phyloP scores from a whole-genome alignment of 1,140 invertebrate species.

The Lepidurus packardi region DNA sequence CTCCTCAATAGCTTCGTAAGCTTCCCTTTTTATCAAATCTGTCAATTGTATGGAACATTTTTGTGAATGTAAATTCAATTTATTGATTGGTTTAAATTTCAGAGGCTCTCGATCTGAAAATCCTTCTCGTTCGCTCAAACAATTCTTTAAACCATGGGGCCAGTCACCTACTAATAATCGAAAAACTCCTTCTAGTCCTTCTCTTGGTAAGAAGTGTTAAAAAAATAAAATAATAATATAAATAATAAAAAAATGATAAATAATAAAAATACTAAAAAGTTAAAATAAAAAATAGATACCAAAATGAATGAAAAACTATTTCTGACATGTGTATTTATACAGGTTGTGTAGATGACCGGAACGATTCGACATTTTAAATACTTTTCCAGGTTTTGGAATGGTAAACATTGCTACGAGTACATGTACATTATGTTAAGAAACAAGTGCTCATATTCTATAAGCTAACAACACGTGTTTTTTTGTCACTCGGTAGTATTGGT shows the following conservation, averaged over 20 bases:
- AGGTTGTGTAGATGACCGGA: constrained; percentile 4
- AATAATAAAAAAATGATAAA: too few species aligned
- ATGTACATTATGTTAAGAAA: neutral
- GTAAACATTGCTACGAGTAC: neutral
- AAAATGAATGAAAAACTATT: neutral
- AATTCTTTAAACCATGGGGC: neutral
- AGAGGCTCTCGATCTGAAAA: neutral
- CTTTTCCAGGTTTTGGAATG: neutral
- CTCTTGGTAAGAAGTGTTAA: neutral
- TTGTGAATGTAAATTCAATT: neutral
- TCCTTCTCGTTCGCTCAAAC: constrained; percentile 9
- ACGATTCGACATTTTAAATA: constrained; percentile 16
- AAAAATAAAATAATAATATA: too few species aligned
- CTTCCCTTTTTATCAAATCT: neutral
- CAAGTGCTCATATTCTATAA: neutral
- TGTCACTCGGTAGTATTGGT: neutral
- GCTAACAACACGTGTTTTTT: neutral
- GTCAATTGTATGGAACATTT: neutral
- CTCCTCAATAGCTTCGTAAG: constrained; percentile 28
- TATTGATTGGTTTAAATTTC: neutral
- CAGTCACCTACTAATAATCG: neutral
- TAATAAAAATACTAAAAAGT: too few species aligned
- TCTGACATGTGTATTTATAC: constrained; percentile 16
- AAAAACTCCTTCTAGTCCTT: neutral
- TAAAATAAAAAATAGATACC: neutral